Evolutionary conservation across 2,113 vertebrate genomes (phyloP).

Genomic region (Arvicanthis niloticus): DNA sequence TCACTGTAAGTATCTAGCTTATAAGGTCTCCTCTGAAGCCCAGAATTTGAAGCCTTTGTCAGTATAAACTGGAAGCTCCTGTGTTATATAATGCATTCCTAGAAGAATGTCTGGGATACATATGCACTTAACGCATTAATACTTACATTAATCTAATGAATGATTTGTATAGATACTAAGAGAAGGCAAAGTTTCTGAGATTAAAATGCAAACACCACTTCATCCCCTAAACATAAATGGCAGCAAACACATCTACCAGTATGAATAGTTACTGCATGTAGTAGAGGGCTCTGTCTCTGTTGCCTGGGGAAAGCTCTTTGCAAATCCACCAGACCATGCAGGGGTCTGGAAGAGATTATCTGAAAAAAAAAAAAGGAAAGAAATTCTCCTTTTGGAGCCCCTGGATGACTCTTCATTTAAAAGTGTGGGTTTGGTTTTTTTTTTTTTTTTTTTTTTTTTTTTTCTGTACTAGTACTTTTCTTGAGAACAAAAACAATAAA

Average conservation of each 20-base stretch:
- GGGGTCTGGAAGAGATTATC: slow-evolving; percentile 42
- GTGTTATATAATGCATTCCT: slow-evolving; percentile 55
- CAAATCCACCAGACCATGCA: slow-evolving; percentile 48
- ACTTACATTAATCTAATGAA: slow-evolving; percentile 74
- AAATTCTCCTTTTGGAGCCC: neutral
- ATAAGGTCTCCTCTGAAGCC: slow-evolving; percentile 33
- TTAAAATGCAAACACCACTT: slow-evolving; percentile 64
- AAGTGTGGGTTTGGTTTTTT: neutral
- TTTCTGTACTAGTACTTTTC: slow-evolving; percentile 68
- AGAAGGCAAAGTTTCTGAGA: slow-evolving; percentile 56
- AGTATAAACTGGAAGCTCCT: slow-evolving; percentile 62
- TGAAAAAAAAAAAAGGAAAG: slow-evolving; percentile 23
- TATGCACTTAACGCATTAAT: neutral
- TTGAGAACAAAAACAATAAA: slow-evolving; percentile 71
- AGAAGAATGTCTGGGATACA: slow-evolving; percentile 36
- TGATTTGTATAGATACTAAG: slow-evolving; percentile 56
- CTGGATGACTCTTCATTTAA: neutral
- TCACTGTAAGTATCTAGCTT: slow-evolving; percentile 46
- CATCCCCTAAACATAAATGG: slow-evolving; percentile 42
- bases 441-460: neutral
- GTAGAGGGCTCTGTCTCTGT: slow-evolving; percentile 2
- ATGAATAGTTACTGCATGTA: neutral
- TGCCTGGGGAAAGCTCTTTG: slow-evolving; percentile 50
- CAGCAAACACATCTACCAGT: slow-evolving; percentile 38
- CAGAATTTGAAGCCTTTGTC: slow-evolving; percentile 60